phyloP scores from a whole-genome alignment of 2,888 invertebrate genomes.

The Anaspis maculata region DNA sequence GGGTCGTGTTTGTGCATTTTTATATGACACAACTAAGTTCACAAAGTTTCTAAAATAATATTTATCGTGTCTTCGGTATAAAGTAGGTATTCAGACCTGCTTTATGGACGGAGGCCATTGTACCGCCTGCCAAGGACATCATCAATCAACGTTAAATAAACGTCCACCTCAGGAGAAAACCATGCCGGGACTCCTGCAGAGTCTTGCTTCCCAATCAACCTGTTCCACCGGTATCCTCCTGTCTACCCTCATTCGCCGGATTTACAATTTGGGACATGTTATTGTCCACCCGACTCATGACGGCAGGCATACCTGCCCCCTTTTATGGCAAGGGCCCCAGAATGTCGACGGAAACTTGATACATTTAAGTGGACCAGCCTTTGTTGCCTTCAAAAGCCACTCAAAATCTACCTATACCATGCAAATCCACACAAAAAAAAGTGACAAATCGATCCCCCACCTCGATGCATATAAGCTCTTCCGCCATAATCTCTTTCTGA shows the following conservation, averaged over 20 bases:
- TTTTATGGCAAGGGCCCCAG: not conserved
- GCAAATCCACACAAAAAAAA: no score
- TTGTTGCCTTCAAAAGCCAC: constrained; percentile 2
- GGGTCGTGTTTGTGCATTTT: constrained; percentile 36
- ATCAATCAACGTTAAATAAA: constrained; percentile 21
- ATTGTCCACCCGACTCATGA: constrained; percentile 1
- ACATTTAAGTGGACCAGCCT: not conserved
- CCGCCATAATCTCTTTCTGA: no score
- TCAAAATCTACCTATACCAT: no score
- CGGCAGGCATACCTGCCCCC: not conserved
- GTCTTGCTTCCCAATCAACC: constrained; percentile 12
- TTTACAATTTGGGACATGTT: not conserved
- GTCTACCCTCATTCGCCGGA: constrained; percentile 10
- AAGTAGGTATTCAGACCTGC: constrained; percentile 7
- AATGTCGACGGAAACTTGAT: not conserved
- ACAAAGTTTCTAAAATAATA: constrained; percentile 37
- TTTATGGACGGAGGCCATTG: constrained; percentile 18
- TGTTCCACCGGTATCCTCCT: constrained; percentile 13
- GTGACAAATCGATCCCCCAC: no score
- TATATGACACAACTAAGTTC: constrained; percentile 31
- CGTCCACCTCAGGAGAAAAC: constrained; percentile 13
- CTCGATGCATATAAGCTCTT: not conserved
- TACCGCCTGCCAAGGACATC: constrained; percentile 21
- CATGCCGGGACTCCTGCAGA: constrained; percentile 5
- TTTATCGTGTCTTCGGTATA: constrained; percentile 27